Base-by-base conservation (phyloP, 2,797 vertebrate genomes). In the Emydoidea blandingii region DNA sequence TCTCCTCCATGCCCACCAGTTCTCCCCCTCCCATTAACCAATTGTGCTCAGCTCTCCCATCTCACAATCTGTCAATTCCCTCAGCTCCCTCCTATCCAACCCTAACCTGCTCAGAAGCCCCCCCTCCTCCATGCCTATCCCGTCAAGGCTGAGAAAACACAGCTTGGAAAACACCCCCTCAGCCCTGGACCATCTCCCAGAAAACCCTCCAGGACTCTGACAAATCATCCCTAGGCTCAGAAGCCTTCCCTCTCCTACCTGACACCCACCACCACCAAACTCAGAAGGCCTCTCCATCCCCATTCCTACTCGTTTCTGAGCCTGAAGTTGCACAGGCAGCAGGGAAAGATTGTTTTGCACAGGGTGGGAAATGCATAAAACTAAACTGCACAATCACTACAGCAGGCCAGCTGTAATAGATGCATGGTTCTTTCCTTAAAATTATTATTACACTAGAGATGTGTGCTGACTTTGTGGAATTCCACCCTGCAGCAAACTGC, bases 381-480 rank as follows among this genome's bases (percentile, higher is more conserved):
- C 87, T 50, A 80, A 92, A 41, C 49, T n/a, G 81, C 23, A 9
- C 37, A 12, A 72, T 80, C 49, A 37, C 85, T 85, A 52, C 12
- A 76, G 12, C 29, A 44, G 23, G 27, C 8, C 83, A 44, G 37
- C 52, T 34, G 1, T 78, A 2, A 27, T 25, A 68, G 0, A 0
- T 54, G 44, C 37, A 90, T 5, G 53, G 79, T 89, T n/a, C 52
- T 78, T 80, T 34, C n/a, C 65, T 44, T 0, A 0, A 0, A 19
- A 86, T 88, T 91, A 79, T 72, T 54, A 54, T 25, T 54, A 54
- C 54, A 54, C 54, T 80, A 27, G 52, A 44, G 37, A 91, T 49
- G 62, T 14, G 21, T 80, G 85, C 89, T 68, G 80, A 85, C 50
- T 86, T 25, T 68, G 25, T 76, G 90, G 87, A 86, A 91, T 56